Evolutionary conservation across 2,888 invertebrate genomes (phyloP).

Genomic region (Pollenia amentaria): DNA sequence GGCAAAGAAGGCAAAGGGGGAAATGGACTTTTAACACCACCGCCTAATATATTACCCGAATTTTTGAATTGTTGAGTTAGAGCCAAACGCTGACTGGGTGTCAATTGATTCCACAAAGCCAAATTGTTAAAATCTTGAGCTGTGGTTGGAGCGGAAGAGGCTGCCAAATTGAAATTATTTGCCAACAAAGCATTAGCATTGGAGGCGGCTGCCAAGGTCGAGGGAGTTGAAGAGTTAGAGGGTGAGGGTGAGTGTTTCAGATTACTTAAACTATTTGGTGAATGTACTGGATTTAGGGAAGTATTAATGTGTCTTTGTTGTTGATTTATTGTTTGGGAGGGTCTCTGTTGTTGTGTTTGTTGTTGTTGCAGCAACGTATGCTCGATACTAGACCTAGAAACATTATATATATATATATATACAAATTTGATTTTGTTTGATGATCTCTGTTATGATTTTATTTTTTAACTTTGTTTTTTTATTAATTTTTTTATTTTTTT

Average conservation of each 20-base stretch:
- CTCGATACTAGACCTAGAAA: constrained; percentile 85
- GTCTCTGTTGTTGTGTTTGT: constrained; percentile 77
- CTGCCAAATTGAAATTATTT: constrained; percentile 80
- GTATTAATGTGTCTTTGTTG: constrained; percentile 77
- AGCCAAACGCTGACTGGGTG: constrained; percentile 79
- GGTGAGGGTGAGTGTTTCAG: constrained; percentile 51
- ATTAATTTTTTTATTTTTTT: constrained; percentile 58
- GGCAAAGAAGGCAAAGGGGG: constrained; percentile 80
- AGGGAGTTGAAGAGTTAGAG: constrained; percentile 62
- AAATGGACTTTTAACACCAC: constrained; percentile 72
- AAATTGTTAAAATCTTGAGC: constrained; percentile 80
- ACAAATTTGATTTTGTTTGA: constrained; percentile 80
- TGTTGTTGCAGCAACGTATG: constrained; percentile 84
- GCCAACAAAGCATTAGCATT: constrained; percentile 68
- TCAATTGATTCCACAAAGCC: constrained; percentile 83
- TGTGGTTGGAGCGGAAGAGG: constrained; percentile 75
- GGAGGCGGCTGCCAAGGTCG: constrained; percentile 60
- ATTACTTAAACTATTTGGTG: constrained; percentile 61
- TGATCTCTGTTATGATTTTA: constrained; percentile 64
- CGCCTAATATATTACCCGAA: constrained; percentile 68
- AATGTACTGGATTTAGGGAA: constrained; percentile 65
- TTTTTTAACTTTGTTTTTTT: constrained; percentile 27
- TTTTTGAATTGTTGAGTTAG: constrained; percentile 81
- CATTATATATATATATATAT: constrained; percentile 82
- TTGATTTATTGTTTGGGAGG: constrained; percentile 52